Conservation (phyloP, 2,888 invertebrate genomes). For the Ichneumoninae sp. region DNA sequence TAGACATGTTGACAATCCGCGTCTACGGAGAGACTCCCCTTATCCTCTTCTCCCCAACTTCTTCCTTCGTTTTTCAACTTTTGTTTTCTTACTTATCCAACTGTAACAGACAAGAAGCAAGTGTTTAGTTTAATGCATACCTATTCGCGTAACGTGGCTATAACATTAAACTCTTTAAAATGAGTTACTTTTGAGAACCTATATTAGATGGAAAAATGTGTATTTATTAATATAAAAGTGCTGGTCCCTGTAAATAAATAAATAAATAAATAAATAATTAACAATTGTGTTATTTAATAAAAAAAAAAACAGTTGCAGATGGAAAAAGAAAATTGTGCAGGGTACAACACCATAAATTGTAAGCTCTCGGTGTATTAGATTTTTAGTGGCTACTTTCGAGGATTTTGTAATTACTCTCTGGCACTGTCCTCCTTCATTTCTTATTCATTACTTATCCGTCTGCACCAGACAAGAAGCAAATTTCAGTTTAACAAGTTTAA, state of each 20-base stretch:
- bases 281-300: too few species aligned
- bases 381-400: too few species aligned
- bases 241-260: too few species aligned
- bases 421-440: not conserved
- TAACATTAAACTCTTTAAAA: too few species aligned
- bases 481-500: conserved; percentile 2
- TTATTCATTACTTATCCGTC: conserved; percentile 41
- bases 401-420: too few species aligned
- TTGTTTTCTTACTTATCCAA: conserved; percentile 49
- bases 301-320: too few species aligned
- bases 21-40: conserved; percentile 31
- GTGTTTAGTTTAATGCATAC: not conserved
- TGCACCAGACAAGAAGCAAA: conserved; percentile 48
- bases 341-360: too few species aligned
- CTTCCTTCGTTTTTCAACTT: conserved; percentile 12
- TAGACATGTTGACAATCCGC: conserved; percentile 83
- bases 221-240: conserved; percentile 1
- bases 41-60: not conserved
- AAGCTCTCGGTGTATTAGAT: too few species aligned
- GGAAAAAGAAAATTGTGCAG: too few species aligned
- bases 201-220: not conserved
- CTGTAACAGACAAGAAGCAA: conserved; percentile 57
- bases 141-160: too few species aligned
- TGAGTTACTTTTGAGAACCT: too few species aligned
- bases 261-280: not conserved